phyloP scores from a whole-genome alignment of 2,113 vertebrate genomes.

The Lepus timidus region DNA sequence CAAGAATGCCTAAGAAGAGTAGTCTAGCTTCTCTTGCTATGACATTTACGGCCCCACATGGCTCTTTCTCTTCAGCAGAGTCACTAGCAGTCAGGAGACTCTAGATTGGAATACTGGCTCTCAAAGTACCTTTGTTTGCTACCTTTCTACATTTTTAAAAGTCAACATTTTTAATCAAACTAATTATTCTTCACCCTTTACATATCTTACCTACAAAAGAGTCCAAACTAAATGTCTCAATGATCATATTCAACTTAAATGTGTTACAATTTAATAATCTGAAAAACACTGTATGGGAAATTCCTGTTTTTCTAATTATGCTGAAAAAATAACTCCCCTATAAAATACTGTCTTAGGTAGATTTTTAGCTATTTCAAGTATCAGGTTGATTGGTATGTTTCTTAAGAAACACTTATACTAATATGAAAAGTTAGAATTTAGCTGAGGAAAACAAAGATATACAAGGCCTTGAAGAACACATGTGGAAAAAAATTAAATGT shows the following conservation, averaged over 20 bases:
- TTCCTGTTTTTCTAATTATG: slow-evolving; percentile 5
- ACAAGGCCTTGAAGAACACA: background rate
- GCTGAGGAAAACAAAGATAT: background rate
- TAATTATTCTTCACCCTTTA: background rate
- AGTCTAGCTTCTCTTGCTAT: background rate
- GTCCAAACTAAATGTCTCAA: background rate
- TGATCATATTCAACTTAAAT: background rate
- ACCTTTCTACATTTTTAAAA: background rate
- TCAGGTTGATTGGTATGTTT: background rate
- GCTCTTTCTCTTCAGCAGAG: background rate
- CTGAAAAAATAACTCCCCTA: background rate
- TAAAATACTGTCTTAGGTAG: background rate
- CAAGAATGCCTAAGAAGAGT: background rate
- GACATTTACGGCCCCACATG: rapidly evolving
- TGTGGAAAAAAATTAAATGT: background rate
- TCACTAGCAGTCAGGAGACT: background rate
- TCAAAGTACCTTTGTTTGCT: background rate
- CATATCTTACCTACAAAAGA: background rate
- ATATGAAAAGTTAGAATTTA: background rate
- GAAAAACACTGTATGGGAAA: background rate
- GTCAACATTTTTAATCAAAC: background rate
- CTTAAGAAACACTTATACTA: background rate
- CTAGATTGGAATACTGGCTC: background rate
- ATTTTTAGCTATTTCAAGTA: background rate
- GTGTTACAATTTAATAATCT: background rate